Conservation (phyloP, 2,797 vertebrate species). For the Bovichtus diacanthus region DNA sequence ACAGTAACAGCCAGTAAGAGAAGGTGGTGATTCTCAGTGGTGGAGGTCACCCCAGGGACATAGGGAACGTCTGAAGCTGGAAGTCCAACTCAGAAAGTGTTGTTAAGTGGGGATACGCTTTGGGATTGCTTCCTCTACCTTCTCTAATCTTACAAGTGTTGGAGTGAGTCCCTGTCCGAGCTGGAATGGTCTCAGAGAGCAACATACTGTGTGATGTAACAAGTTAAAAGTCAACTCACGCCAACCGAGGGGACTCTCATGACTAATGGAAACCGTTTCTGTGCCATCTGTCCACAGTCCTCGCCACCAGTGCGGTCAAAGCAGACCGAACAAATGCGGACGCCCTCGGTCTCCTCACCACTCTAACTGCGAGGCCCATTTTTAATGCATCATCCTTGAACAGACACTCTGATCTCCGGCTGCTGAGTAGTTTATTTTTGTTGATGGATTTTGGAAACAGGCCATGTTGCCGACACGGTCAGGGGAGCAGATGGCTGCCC, state of each 20-base stretch:
- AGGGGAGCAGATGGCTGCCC: slow-evolving; percentile 44
- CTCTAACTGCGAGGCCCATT: slow-evolving; percentile 32
- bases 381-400: slow-evolving; percentile 33
- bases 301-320: slow-evolving; percentile 28
- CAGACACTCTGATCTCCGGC: slow-evolving; percentile 31
- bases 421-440: slow-evolving; percentile 37
- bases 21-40: slow-evolving; percentile 38
- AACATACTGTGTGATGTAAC: slow-evolving; percentile 54
- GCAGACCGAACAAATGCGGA: slow-evolving; percentile 10
- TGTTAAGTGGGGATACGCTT: not conserved
- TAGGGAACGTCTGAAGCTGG: slow-evolving; percentile 6
- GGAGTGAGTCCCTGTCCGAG: not conserved
- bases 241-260: slow-evolving; percentile 45
- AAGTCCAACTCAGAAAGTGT: slow-evolving; percentile 9
- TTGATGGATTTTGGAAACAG: slow-evolving; percentile 21
- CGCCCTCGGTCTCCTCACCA: slow-evolving; percentile 4
- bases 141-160: slow-evolving; percentile 8
- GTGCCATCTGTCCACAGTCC: slow-evolving; percentile 59
- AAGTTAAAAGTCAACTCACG: slow-evolving; percentile 51
- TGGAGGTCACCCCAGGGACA: not conserved
- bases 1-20: slow-evolving; percentile 31
- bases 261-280: slow-evolving; percentile 48
- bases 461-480: not conserved
- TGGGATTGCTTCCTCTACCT: slow-evolving; percentile 2
- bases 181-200: slow-evolving; percentile 17